These are phyloP conservation scores for Synergus gifuensis DNA, from an alignment of 2,888 invertebrate species.

Conservation along the genomic window DNA sequence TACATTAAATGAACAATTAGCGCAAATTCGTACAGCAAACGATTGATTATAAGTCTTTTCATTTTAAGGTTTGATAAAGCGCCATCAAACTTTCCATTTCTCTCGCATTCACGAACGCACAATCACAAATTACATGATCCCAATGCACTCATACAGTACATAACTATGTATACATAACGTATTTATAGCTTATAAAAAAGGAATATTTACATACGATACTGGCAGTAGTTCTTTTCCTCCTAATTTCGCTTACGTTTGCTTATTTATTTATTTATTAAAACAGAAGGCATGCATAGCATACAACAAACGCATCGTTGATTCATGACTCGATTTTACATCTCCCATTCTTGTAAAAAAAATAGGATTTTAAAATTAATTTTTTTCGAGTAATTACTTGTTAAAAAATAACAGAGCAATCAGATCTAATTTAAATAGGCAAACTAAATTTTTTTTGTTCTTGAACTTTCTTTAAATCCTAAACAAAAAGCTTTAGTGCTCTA, in stretches of 20 bases:
- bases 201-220: constrained; percentile 41
- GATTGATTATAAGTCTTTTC: constrained; percentile 20
- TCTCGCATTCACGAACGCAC: constrained; percentile 21
- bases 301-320: constrained; percentile 2
- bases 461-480: background rate
- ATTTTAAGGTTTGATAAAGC: constrained; percentile 9
- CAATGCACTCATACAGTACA: constrained; percentile 31
- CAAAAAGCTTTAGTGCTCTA: too few relatives aligned
- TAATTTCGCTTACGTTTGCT: constrained; percentile 20
- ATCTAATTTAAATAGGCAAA: background rate
- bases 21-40: background rate
- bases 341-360: background rate
- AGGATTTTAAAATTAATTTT: background rate
- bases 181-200: constrained; percentile 40
- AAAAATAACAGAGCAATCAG: background rate
- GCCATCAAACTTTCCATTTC: constrained; percentile 26
- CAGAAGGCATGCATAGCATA: constrained; percentile 3
- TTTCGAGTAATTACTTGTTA: background rate
- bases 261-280: constrained; percentile 16
- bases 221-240: constrained; percentile 41
- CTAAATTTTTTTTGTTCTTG: background rate
- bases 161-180: constrained; percentile 34
- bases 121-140: constrained; percentile 37
- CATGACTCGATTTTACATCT: background rate
- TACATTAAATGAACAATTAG: background rate